Evolutionary conservation across 2,797 vertebrate genomes (phyloP), one percentile per base, ranked within the genome.

Genomic region (Gallirallus australis): DNA sequence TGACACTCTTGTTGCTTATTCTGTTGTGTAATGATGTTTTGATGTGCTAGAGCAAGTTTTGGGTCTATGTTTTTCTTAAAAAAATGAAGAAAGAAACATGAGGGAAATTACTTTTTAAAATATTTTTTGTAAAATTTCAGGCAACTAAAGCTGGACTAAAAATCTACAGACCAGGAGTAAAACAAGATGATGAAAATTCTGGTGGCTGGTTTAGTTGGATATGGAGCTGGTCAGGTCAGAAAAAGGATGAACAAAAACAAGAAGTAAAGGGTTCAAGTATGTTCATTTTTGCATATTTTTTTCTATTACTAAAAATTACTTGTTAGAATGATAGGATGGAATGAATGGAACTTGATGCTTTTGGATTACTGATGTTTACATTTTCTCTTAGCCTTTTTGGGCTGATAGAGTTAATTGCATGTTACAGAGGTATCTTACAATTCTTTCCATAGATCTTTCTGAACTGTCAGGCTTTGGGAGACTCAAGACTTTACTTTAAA

Each of bases 131-230:
- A 15, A 45, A 54, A 80, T 91, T 82, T 77, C 86, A 99, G 99
- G 99, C 98, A 47, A 98, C 98, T 85, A 99, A 99, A 84, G 98
- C 99, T 65, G 99, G 99, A 33, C 97, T 99, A 63, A 98, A 97
- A 92, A 99, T 99, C 97, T 99, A 98, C 97, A 99, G 98, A 86
- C 98, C 99, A 33, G 99, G 99, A 53, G 59, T 98, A 63, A 99
- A 99, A 97, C 98, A 99, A 98, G 98, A 99, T 93, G 99, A 99
- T 86, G 99, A 99, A 92, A 97, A 98, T 93, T 98, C 98, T 64
- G 98, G 98, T 97, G 99, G 99, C 84, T 99, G 99, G 99, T 89
- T 99, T 52, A 96, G 98, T 89, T 99, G 99, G 99, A 97, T 99
- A 91, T 99, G 99, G 99, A 98, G 95, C 95, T 99, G 99, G 99